These are phyloP conservation scores for Pipistrellus nathusii DNA, from an alignment of 2,797 vertebrate species.

Conservation along the genomic window DNA sequence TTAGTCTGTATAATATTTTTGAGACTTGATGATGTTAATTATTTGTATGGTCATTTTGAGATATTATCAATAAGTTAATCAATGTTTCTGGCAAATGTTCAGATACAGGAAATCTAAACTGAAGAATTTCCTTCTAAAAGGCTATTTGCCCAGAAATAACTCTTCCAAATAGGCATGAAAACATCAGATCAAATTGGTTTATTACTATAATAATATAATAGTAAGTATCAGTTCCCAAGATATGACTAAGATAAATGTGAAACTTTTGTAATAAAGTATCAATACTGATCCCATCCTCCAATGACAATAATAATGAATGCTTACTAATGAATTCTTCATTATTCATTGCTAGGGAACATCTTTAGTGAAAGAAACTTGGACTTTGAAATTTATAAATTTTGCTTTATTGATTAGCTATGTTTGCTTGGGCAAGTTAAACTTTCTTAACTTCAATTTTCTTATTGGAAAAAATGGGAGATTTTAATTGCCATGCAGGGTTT, in stretches of 20 bases:
- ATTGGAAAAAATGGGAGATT: conserved; percentile 38
- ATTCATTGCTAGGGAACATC: background rate
- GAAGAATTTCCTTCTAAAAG: conserved; percentile 1
- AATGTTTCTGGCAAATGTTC: conserved; percentile 28
- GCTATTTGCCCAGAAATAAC: background rate
- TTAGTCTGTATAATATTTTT: conserved; percentile 31
- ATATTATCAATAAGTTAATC: background rate
- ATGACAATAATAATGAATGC: background rate
- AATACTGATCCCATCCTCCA: background rate
- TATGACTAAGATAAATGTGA: conserved; percentile 20
- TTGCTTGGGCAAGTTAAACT: background rate
- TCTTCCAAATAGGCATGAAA: conserved; percentile 7
- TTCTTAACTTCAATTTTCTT: background rate
- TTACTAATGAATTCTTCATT: conserved; percentile 20
- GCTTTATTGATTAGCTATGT: background rate
- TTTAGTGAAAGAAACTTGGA: conserved; percentile 5
- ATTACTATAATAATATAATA: background rate
- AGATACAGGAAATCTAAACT: conserved; percentile 31
- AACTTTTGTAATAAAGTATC: background rate
- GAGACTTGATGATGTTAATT: conserved; percentile 11
- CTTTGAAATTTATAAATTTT: conserved; percentile 53
- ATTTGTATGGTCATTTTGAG: conserved; percentile 9
- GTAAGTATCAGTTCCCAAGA: conserved; percentile 19
- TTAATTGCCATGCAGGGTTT: background rate
- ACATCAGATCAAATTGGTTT: conserved; percentile 40